Evolutionary conservation across 2,113 vertebrate genomes (phyloP).

Genomic region (Lampris megalopsis): DNA sequence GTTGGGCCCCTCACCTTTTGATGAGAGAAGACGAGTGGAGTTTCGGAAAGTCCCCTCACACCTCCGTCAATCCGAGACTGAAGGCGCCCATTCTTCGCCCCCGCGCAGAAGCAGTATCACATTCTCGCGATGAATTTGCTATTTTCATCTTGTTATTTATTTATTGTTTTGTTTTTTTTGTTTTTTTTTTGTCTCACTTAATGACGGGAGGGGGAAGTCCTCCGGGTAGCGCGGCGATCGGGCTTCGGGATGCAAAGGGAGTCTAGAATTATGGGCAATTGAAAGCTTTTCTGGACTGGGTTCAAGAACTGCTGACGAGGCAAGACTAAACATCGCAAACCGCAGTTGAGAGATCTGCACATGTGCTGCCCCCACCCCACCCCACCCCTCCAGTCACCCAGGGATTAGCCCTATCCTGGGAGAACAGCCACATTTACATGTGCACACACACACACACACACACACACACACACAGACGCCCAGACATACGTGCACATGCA

Average conservation of each 20-base stretch:
- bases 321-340: constrained; percentile 85
- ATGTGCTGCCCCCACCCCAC: constrained; percentile 74
- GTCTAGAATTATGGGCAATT: constrained; percentile 83
- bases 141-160: constrained; percentile 58
- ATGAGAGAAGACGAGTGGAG: constrained; percentile 47
- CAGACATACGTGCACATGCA: not conserved
- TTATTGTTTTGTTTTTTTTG: too few relatives aligned
- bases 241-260: constrained; percentile 75
- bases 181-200: constrained; percentile 72
- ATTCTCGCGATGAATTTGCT: constrained; percentile 49
- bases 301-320: constrained; percentile 89
- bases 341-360: constrained; percentile 81
- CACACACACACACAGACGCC: constrained; percentile 6
- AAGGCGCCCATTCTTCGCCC: constrained; percentile 21
- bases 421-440: constrained; percentile 55
- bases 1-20: constrained; percentile 54
- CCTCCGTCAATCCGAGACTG: not conserved
- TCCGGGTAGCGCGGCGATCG: constrained; percentile 60
- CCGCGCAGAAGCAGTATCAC: constrained; percentile 26
- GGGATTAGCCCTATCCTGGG: constrained; percentile 69
- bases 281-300: constrained; percentile 93
- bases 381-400: constrained; percentile 50
- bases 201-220: constrained; percentile 32
- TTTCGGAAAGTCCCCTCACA: constrained; percentile 61
- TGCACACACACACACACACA: constrained; percentile 19